Evolutionary conservation across 2,113 vertebrate species (phyloP).

Genomic region (Xiphophorus hellerii): DNA sequence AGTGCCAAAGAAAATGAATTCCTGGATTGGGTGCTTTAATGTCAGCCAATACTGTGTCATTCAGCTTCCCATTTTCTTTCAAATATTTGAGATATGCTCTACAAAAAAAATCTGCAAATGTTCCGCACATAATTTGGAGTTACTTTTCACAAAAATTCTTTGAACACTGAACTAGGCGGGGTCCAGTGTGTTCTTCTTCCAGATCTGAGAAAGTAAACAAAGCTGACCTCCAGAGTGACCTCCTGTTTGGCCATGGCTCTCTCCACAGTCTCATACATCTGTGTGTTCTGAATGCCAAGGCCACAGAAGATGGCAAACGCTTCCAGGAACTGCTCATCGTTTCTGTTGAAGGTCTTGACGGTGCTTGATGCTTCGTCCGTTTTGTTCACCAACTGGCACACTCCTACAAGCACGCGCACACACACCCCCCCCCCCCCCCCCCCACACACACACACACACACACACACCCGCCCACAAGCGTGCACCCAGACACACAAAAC

Average conservation of each 20-base stretch:
- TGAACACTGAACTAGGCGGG: no score
- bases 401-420: constrained; percentile 76
- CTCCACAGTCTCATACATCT: constrained; percentile 98
- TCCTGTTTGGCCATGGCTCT: constrained; percentile 97
- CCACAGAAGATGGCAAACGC: constrained; percentile 98
- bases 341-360: constrained; percentile 93
- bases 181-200: no score
- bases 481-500: not conserved
- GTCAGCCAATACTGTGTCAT: no score
- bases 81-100: no score
- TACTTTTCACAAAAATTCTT: no score
- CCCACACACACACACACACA: constrained; percentile 43
- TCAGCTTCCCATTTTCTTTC: no score
- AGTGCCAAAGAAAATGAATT: no score
- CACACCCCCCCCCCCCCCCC: constrained; percentile 77
- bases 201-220: no score
- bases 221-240: constrained; percentile 95
- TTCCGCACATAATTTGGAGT: no score
- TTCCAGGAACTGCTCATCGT: constrained; percentile 97
- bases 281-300: constrained; percentile 97
- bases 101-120: no score
- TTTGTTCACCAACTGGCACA: constrained; percentile 97
- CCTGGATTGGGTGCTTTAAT: no score
- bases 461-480: not conserved
- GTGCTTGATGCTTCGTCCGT: constrained; percentile 88